Evolutionary conservation across 30 jellyfish, hydroid and myxozoan species (phyloP).

Genomic region (Cassiopea xamachana): DNA sequence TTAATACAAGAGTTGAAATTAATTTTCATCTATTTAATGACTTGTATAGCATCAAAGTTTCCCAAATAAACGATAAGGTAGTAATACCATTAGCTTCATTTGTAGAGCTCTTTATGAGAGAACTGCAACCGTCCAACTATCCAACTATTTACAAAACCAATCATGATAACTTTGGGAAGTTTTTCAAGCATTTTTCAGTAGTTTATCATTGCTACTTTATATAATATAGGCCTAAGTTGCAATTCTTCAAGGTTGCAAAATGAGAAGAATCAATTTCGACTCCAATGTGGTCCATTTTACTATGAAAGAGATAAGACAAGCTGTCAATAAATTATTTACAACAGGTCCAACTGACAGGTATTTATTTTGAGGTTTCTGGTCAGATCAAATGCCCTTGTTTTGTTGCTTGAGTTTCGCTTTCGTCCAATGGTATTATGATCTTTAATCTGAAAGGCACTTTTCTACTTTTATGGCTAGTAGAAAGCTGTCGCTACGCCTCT

Average conservation of each 20-base stretch:
- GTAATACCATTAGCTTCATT: too few species aligned
- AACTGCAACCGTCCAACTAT: too few species aligned
- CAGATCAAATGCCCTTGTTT: neutral
- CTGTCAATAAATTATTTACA: neutral
- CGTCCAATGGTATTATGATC: neutral
- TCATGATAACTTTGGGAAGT: too few species aligned
- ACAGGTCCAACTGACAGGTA: neutral
- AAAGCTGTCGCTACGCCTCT: too few species aligned
- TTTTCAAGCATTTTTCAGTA: too few species aligned
- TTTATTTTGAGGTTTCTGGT: neutral
- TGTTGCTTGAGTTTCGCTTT: neutral
- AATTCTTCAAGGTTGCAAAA: neutral
- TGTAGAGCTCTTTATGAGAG: too few species aligned
- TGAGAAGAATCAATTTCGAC: neutral
- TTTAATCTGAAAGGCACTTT: neutral
- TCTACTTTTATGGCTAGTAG: neutral
- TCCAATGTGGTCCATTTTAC: neutral
- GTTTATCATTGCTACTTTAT: neutral
- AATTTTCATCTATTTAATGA: too few species aligned
- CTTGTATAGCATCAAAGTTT: too few species aligned
- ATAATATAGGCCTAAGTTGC: neutral
- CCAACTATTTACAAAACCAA: too few species aligned
- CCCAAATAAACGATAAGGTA: too few species aligned
- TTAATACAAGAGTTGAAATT: too few species aligned
- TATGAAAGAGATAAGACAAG: neutral